These are phyloP conservation scores for Habroteleia sp. DNA, from an alignment of 2,888 invertebrate genomes.

Conservation along the genomic window DNA sequence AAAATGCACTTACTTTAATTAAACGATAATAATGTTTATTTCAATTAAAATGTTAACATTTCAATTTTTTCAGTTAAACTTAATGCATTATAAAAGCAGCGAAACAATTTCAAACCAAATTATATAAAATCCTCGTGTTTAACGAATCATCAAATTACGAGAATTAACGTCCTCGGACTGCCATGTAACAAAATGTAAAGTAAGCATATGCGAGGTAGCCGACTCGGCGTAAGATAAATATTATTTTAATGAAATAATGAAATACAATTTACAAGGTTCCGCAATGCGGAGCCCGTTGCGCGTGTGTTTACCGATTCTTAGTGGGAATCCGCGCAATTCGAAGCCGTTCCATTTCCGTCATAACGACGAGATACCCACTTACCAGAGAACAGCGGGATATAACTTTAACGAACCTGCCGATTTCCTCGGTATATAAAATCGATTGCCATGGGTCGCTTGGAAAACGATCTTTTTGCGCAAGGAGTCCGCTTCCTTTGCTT, in stretches of 20 bases:
- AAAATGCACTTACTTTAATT: too few species aligned
- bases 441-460: constrained; percentile 40
- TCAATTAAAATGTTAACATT: too few species aligned
- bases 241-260: constrained; percentile 66
- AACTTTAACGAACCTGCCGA: constrained; percentile 68
- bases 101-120: constrained; percentile 27
- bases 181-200: constrained; percentile 48
- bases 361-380: constrained; percentile 69
- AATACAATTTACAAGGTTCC: constrained; percentile 64
- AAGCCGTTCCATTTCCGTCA: constrained; percentile 69
- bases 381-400: constrained; percentile 66
- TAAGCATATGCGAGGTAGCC: constrained; percentile 55
- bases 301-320: constrained; percentile 47
- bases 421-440: constrained; percentile 57
- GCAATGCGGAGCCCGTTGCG: constrained; percentile 45
- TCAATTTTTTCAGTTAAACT: too few species aligned
- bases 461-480: constrained; percentile 47
- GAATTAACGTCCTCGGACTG: constrained; percentile 45
- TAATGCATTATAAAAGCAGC: too few species aligned
- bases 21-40: too few species aligned
- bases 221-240: constrained; percentile 59
- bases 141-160: constrained; percentile 54
- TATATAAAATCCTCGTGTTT: constrained; percentile 27
- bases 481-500: constrained; percentile 3
- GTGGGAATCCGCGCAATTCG: constrained; percentile 68